Evolutionary conservation across 2,113 vertebrate species (phyloP), one percentile per base, ranked within the genome.

Genomic region (Micronycteris hirsuta): DNA sequence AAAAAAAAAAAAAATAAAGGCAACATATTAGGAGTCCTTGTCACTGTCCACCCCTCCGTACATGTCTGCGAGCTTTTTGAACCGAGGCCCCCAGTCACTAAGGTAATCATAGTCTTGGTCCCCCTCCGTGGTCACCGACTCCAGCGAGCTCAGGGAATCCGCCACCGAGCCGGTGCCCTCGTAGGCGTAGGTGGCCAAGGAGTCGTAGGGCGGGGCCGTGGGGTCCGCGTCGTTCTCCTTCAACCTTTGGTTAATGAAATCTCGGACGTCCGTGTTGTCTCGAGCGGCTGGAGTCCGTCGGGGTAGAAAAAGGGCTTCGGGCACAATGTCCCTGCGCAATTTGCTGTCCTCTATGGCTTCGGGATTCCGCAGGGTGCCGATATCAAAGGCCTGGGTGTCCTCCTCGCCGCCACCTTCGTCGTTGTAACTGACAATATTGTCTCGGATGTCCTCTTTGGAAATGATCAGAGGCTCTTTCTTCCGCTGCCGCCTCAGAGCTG

Each of bases 401-500:
- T 99, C 99, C 96, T 99, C 99, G 76, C 99, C 99, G 0, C 99
- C 99, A 0, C 99, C 99, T 92, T 99, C 99, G 9, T 99, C 99
- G 0, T 99, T 99, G 97, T 99, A 99, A 96, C 99, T 99, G 97
- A 99, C 99, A 20, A 99, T 99, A 98, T 99, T 99, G 98, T 99
- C 99, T 93, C 99, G 98, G 98, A 99, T 99, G 96, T 99, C 99
- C 98, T 99, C 99, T 96, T 99, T 99, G 98, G 99, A 99, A 98
- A 99, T 99, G 98, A 99, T 99, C 98, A 99, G 98, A 96, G 99
- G 99, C 96, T 99, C 99, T 95, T 99, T 99, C 93, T 99, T 99
- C 93, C 99, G 97, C 97, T 99, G 99, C 68, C 99, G 98, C 88
- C 99, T 98, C 98, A 99, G 98, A 54, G 99, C 99, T 47, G 99